Base-by-base conservation (phyloP, 2,888 invertebrate species). In the Rhamnusium bicolor region DNA sequence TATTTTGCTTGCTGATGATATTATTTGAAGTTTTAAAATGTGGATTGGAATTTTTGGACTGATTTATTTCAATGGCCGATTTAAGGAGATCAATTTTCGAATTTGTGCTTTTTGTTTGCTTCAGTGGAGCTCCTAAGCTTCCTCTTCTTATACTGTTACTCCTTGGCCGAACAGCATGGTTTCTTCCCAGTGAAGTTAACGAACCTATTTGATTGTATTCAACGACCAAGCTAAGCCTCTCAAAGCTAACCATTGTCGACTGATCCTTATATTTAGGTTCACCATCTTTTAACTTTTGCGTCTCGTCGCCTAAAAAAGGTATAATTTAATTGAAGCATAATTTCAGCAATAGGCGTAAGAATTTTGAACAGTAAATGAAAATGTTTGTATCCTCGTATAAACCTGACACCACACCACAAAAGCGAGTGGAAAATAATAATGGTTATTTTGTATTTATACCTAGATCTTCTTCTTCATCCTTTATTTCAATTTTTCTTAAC, bases 161-260 rank as follows among this genome's bases (percentile, higher is more conserved):
- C 70, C 85, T 88, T 70, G 88, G 80, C 63, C 86, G 77, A 4
- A 82, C 77, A 32, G 84, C 69, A 53, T 80, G 77, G 24, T 74
- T 66, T 81, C 93, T 89, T 0, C 93, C 93, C 79, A 94, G 84
- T 0, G 94, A 94, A 75, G 93, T 92, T 60, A 94, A 87, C 29
- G 94, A 94, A 56, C 94, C 94, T 70, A 94, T 91, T 78, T 94
- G 94, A 85, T 94, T 94, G 86, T 92, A 94, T 80, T 94, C 91
- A 3, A 94, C 93, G 89, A 94, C 92, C 80, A 94, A 90, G 84
- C 94, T 94, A 56, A 94, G 86, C 53, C 94, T 89, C 85, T 94
- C 94, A 73, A 93, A 87, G 51, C 93, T 94, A 83, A 93, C 91
- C 89, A 92, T 92, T 0, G 93, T 93, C 63, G 91, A 91, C 56